A percentile compares a stretch with the other conserved stretches of the same genome.
These are phyloP conservation scores for Rousettus madagascariensis DNA, from an alignment of 2,797 vertebrate genomes.

Conservation along the genomic window DNA sequence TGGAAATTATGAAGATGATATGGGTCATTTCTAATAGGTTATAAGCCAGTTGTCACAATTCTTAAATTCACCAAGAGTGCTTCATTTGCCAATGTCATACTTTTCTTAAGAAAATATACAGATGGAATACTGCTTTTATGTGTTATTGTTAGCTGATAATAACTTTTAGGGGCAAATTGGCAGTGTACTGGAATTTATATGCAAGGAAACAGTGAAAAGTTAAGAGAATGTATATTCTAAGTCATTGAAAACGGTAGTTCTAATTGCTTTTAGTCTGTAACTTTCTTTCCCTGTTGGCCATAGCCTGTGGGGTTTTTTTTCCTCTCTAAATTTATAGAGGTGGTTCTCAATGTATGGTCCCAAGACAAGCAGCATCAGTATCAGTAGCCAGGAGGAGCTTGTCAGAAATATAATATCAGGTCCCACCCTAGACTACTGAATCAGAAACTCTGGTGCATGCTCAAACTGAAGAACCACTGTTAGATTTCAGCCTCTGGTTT, in stretches of 20 bases:
- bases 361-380: not conserved
- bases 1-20: not conserved
- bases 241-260: not conserved
- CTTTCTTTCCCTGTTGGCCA: not conserved
- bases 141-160: not conserved
- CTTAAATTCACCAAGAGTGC: not conserved
- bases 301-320: not conserved
- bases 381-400: not conserved
- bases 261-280: not conserved
- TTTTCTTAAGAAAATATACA: conserved; percentile 1
- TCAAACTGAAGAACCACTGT: not conserved
- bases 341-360: not conserved
- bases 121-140: conserved; percentile 12
- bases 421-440: not conserved
- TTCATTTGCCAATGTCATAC: not conserved
- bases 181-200: not conserved
- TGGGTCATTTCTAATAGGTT: not conserved
- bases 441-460: not conserved
- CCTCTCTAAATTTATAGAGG: not conserved
- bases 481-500: not conserved
- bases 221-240: not conserved
- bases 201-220: conserved; percentile 11
- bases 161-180: conserved; percentile 22
- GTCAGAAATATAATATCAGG: not conserved
- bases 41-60: not conserved